Percentiles rank a stretch among this genome's conserved stretches.
Conservation (phyloP, 2,797 vertebrate genomes). For the Coreius guichenoti region DNA sequence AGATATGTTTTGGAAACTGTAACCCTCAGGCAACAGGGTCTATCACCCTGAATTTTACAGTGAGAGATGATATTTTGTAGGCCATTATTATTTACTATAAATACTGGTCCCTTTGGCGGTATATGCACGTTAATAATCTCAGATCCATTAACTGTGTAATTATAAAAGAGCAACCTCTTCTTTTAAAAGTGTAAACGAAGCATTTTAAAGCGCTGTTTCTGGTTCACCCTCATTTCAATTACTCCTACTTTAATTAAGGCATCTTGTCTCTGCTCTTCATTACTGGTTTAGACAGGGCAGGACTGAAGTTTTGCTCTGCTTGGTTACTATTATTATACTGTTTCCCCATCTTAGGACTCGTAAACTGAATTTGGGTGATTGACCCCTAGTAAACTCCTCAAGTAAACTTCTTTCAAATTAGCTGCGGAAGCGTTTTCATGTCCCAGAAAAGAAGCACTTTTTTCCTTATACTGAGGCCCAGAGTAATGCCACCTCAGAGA, state of each 20-base stretch:
- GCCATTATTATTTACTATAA: conserved; percentile 40
- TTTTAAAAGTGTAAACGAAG: conserved; percentile 51
- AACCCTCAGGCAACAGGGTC: neutral
- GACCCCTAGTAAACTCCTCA: conserved; percentile 12
- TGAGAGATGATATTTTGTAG: conserved; percentile 41
- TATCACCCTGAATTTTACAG: conserved; percentile 26
- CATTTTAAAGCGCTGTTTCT: conserved; percentile 31
- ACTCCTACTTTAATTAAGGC: conserved; percentile 53
- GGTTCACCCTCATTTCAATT: conserved; percentile 27
- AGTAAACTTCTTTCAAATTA: conserved; percentile 49
- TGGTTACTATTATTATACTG: conserved; percentile 44
- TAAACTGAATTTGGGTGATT: conserved; percentile 29
- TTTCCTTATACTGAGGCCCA: conserved; percentile 22
- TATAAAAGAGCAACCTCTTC: conserved; percentile 52
- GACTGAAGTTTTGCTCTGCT: conserved; percentile 43
- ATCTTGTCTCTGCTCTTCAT: conserved; percentile 38
- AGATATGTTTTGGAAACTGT: neutral
- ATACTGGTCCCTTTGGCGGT: conserved; percentile 64
- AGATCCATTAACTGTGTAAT: conserved; percentile 75
- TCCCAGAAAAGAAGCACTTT: conserved; percentile 43
- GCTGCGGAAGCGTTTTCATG: conserved; percentile 51
- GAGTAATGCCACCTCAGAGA: conserved; percentile 64
- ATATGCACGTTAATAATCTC: conserved; percentile 75
- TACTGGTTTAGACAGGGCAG: conserved; percentile 20
- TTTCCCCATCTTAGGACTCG: conserved; percentile 7